Percentiles rank a stretch among this genome's conserved stretches.
These are phyloP conservation scores for Gadopsis marmoratus DNA, from an alignment of 2,797 vertebrate species.

Conservation along the genomic window DNA sequence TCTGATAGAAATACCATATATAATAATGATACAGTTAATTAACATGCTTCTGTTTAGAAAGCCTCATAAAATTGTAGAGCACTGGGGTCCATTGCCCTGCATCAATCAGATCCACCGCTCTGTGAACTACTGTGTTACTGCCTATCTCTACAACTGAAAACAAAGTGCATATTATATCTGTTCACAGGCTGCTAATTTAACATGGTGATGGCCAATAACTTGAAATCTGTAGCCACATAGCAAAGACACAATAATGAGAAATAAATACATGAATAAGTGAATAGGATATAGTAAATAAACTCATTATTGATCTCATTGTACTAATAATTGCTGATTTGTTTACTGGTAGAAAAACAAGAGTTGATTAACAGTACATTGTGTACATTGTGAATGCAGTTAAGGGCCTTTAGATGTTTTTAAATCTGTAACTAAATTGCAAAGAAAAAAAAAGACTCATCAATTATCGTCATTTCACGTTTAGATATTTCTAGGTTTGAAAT, in stretches of 20 bases:
- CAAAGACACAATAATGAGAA: constrained; percentile 4
- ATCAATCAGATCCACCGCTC: constrained; percentile 31
- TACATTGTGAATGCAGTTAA: neutral
- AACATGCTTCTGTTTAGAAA: constrained; percentile 19
- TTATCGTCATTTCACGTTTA: neutral
- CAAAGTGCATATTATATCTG: neutral
- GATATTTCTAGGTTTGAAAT: neutral
- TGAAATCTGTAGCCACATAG: neutral
- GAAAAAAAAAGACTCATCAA: neutral
- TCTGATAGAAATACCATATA: constrained; percentile 13
- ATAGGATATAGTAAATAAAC: neutral
- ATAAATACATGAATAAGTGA: neutral
- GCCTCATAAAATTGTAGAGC: constrained; percentile 6
- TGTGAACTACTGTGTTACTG: neutral
- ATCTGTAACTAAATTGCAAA: neutral
- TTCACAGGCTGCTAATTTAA: constrained; percentile 6
- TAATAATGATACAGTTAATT: constrained; percentile 34
- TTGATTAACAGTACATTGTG: no score
- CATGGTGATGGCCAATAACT: neutral
- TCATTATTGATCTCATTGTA: constrained; percentile 3
- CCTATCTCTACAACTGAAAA: constrained; percentile 14
- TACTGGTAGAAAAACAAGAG: neutral
- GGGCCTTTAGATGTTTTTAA: neutral
- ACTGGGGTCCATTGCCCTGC: constrained; percentile 6
- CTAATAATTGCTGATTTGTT: constrained; percentile 24